phyloP scores from a whole-genome alignment of 2,888 invertebrate genomes.

The Phoenoteleia sp. region DNA sequence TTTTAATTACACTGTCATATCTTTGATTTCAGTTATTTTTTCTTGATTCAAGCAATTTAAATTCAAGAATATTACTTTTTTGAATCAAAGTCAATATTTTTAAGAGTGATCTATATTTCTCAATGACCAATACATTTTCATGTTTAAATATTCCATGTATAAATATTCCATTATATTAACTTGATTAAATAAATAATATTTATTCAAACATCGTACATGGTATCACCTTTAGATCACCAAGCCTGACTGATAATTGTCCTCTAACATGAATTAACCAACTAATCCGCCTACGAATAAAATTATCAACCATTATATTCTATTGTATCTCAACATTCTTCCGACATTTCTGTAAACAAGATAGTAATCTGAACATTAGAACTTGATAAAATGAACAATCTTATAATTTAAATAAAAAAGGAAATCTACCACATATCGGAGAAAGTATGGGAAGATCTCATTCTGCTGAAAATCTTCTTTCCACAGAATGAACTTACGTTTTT shows the following conservation, averaged over 20 bases:
- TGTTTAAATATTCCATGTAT: no score
- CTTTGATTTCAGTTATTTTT: no score
- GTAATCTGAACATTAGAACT: constrained; percentile 15
- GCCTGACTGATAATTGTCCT: neutral
- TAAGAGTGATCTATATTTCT: no score
- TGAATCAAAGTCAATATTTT: no score
- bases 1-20: no score
- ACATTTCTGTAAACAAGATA: constrained; percentile 34
- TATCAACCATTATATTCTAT: neutral
- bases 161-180: no score
- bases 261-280: neutral
- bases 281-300: neutral
- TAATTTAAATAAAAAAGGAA: constrained; percentile 35
- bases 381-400: constrained; percentile 30
- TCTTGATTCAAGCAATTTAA: no score
- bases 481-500: constrained; percentile 36
- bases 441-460: constrained; percentile 60
- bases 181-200: no score
- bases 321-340: constrained; percentile 28
- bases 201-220: no score
- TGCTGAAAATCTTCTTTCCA: neutral
- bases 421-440: constrained; percentile 48
- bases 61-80: no score
- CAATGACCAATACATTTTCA: no score
- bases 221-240: no score